Conservation (phyloP, 53 echinoderm and acorn worm genomes). For the Antedon mediterranea region DNA sequence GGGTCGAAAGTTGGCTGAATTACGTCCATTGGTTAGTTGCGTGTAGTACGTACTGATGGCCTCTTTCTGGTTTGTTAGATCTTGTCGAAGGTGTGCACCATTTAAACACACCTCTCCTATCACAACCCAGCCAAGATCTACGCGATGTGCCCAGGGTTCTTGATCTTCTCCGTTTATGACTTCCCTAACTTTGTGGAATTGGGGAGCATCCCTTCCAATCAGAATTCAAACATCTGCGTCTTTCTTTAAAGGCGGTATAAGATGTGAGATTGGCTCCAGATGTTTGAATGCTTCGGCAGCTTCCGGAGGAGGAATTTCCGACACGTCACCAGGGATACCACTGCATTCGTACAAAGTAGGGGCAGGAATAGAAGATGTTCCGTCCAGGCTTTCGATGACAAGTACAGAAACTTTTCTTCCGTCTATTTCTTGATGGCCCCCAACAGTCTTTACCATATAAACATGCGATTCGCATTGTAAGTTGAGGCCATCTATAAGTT, state of each 20-base stretch:
- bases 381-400: constrained; percentile 30
- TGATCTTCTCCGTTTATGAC: constrained; percentile 40
- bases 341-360: constrained; percentile 24
- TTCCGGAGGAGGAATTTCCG: constrained; percentile 41
- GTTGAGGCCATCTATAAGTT: constrained; percentile 6
- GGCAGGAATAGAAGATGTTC: constrained; percentile 12
- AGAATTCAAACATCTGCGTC: constrained; percentile 35
- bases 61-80: constrained; percentile 12
- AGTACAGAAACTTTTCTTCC: constrained; percentile 36
- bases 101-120: constrained; percentile 12
- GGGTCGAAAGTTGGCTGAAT: constrained; percentile 24
- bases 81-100: neutral
- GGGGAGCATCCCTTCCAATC: constrained; percentile 43
- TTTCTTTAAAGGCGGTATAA: constrained; percentile 21
- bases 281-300: constrained; percentile 17
- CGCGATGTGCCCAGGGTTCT: constrained; percentile 42
- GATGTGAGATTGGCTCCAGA: constrained; percentile 22
- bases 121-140: constrained; percentile 40
- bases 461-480: neutral
- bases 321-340: constrained; percentile 21
- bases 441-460: constrained; percentile 27
- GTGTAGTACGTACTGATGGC: constrained; percentile 26
- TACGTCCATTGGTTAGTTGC: constrained; percentile 21
- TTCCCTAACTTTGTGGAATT: constrained; percentile 29
- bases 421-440: constrained; percentile 27